phyloP scores from a whole-genome alignment of 1,140 invertebrate genomes.

The Drosophila repletoides region DNA sequence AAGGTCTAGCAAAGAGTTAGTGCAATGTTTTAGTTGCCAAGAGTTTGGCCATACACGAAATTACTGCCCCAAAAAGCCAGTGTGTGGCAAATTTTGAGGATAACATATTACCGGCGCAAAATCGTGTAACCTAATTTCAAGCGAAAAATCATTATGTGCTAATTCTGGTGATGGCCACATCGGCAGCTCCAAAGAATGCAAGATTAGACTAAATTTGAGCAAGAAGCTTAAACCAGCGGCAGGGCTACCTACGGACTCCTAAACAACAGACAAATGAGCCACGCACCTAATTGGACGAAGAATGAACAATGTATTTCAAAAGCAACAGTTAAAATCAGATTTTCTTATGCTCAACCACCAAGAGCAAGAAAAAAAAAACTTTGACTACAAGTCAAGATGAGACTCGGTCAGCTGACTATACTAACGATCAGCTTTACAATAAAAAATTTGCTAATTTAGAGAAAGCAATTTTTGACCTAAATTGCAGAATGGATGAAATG shows the following conservation, averaged over 20 bases:
- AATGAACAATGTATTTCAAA: no score
- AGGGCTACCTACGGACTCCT: neutral
- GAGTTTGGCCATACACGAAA: constrained; percentile 17
- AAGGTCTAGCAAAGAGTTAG: constrained; percentile 1
- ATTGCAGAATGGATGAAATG: constrained; percentile 15
- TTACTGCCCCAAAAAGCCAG: constrained; percentile 18
- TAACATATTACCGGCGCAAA: neutral
- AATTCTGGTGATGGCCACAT: constrained; percentile 19
- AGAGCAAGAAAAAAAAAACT: no score
- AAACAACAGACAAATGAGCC: neutral
- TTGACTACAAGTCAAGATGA: no score
- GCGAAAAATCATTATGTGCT: constrained; percentile 7
- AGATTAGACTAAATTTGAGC: constrained; percentile 6
- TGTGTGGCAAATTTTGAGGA: constrained; percentile 16
- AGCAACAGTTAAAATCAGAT: no score
- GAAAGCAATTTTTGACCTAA: constrained; percentile 7
- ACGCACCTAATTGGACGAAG: no score
- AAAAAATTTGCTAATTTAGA: neutral
- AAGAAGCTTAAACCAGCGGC: constrained; percentile 13
- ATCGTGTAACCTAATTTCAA: neutral
- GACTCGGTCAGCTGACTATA: no score
- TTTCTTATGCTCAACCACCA: no score
- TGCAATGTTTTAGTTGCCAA: constrained; percentile 19
- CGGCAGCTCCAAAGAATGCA: constrained; percentile 3
- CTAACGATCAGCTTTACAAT: neutral